phyloP scores from a whole-genome alignment of 2,797 vertebrate genomes.

The Enteromius mattozi region DNA sequence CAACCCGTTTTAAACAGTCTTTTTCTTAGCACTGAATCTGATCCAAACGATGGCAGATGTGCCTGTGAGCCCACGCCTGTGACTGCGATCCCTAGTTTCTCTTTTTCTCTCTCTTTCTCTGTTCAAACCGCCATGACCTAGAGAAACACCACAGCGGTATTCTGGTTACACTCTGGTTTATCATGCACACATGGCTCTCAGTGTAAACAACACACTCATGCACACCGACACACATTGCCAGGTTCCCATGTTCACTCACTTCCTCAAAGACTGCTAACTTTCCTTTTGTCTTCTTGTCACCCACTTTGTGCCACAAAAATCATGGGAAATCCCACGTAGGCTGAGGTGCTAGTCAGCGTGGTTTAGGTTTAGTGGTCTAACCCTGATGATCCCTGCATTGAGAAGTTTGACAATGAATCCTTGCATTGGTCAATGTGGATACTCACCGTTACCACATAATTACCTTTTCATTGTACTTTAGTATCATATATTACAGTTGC shows the following conservation, averaged over 20 bases:
- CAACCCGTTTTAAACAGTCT: neutral
- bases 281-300: neutral
- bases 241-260: neutral
- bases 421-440: slow-evolving; percentile 53
- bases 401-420: slow-evolving; percentile 3
- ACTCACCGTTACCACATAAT: slow-evolving; percentile 30
- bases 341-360: neutral
- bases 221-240: slow-evolving; percentile 24
- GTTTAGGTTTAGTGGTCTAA: slow-evolving; percentile 38
- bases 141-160: slow-evolving; percentile 84
- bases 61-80: slow-evolving; percentile 43
- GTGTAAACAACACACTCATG: slow-evolving; percentile 24
- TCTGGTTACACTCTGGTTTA: slow-evolving; percentile 83
- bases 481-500: neutral
- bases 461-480: slow-evolving; percentile 5
- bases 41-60: slow-evolving; percentile 42
- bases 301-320: neutral
- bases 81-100: slow-evolving; percentile 67
- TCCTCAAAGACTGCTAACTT: neutral
- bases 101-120: slow-evolving; percentile 63
- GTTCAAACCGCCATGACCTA: slow-evolving; percentile 83
- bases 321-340: neutral
- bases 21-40: slow-evolving; percentile 1
- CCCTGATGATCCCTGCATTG: slow-evolving; percentile 5
- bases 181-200: slow-evolving; percentile 59